Evolutionary conservation across 2,888 invertebrate species (phyloP).

Genomic region (Mayetiola destructor): DNA sequence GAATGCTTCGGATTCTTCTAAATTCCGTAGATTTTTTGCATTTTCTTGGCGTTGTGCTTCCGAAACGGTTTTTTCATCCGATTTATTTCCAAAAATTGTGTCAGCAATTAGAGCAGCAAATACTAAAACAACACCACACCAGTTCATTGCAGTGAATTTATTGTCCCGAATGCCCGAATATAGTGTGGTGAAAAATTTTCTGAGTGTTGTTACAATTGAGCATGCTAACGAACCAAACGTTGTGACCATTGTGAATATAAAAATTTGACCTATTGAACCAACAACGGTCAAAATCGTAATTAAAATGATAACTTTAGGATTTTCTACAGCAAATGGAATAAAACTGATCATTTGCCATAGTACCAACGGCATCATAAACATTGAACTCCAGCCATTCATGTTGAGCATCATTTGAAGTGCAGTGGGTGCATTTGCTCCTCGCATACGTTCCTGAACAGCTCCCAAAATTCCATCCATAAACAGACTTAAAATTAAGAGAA

Average conservation of each 20-base stretch:
- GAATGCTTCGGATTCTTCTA: too few relatives aligned
- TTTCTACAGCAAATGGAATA: conserved; percentile 56
- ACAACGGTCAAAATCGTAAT: too few relatives aligned
- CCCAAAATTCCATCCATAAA: conserved; percentile 90
- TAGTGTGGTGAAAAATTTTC: too few relatives aligned
- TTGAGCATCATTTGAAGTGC: conserved; percentile 88
- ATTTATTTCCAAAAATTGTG: conserved; percentile 52
- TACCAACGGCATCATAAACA: conserved; percentile 56
- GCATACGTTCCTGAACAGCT: conserved; percentile 75
- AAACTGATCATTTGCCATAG: conserved; percentile 77
- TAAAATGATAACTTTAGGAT: too few relatives aligned
- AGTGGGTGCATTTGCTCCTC: conserved; percentile 63
- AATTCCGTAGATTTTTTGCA: too few relatives aligned
- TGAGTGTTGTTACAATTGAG: too few relatives aligned
- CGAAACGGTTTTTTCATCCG: conserved; percentile 21
- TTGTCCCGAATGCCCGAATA: too few relatives aligned
- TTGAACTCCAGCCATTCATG: conserved; percentile 35
- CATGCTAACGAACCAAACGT: too few relatives aligned
- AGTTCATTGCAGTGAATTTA: conserved; percentile 59
- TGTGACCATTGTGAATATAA: too few relatives aligned
- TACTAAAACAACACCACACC: conserved; percentile 77
- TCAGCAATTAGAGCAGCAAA: conserved; percentile 72
- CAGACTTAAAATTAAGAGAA: conserved; percentile 68
- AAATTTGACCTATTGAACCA: too few relatives aligned
- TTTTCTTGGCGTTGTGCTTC: conserved; percentile 28